Evolutionary conservation across 1,140 invertebrate genomes (phyloP), one percentile per base, ranked within the genome.

Genomic region (Drosophila lowei): DNA sequence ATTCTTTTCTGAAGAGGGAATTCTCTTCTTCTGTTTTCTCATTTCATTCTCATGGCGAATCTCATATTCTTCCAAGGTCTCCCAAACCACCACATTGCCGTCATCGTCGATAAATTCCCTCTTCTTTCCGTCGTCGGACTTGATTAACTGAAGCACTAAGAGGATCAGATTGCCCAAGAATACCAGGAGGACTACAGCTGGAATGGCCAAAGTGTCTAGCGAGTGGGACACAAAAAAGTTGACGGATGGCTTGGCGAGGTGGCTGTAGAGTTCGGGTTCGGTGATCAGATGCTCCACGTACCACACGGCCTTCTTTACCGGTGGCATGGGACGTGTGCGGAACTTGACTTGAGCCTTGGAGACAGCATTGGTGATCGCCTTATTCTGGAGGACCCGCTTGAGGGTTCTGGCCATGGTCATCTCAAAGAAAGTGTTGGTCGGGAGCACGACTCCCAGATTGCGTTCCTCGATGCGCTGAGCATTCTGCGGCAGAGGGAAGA

Each of bases 221-320:
- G 86, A 90, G 18, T 90, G 61, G 1, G 16, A 18, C n/a, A 65
- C 56, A 3, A 84, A 50, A 13, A 65, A 90, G 43, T 44, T 62
- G 6, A 56, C 46, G 7, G 65, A 23, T 4, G 1, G 47, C 7
- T n/a, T 54, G 6, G 47, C 43, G 6, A 83, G 18, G 21, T 83
- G 3, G 15, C 54, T 55, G 5, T 54, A 72, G 2, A 92, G 88
- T 0, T 46, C 5, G 0, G 86, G 83, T 3, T 89, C 48, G 6
- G 46, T 72, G 59, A 56, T 86, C 66, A 94, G 91, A 59, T 94
- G 93, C 77, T 95, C 94, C 0, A 92, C 92, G 93, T 94, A 94
- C 90, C 93, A 95, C 16, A 94, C 86, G 2, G 94, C 93, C 6
- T 91, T 91, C 23, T 94, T 93, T 41, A 93, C 25, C 0, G 93